Evolutionary conservation across 2,113 vertebrate genomes (phyloP), one percentile per base, ranked within the genome.

Genomic region (Lutjanus erythropterus): DNA sequence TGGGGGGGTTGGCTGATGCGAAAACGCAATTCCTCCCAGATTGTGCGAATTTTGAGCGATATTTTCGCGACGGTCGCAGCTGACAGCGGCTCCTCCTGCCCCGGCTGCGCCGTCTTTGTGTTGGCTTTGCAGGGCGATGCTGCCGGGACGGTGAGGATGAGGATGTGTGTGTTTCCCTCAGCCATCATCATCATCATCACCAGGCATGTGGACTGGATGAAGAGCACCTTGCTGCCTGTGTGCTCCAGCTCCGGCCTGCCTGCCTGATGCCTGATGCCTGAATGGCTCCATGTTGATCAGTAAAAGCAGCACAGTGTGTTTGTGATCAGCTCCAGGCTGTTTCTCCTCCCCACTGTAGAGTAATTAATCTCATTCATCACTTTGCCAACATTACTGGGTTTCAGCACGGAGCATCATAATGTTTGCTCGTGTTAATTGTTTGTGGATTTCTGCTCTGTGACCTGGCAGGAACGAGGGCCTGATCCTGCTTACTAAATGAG

Each of bases 21-120:
- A 70, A 81, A 86, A 72, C 67, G 65, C 15, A 27, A 64, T 84
- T 69, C 79, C 76, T 81, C 85, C 80, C 27, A 78, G 85, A 85
- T 52, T 88, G 91, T 90, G 85, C 82, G 81, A 77, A 85, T 85
- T 91, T 44, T 76, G 66, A 87, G 78, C 55, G 75, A 84, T 75
- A 66, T 83, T 72, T 12, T 58, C 21, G 5, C 74, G 80, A 83
- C 80, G 75, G 56, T 70, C 41, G 25, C 47, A 44, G 55, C 66
- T 77, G 83, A 83, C 87, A 82, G 89, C 71, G 79, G 74, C 77
- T 77, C 71, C 9, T 59, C 52, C 60, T 52, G 77, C 11, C 11
- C 68, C 27, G 50, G 58, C 69, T 50, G 62, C 83, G 3, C 35
- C 42, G 81, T 25, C 89, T 90, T 88, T 90, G 84, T 87, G 78